These are phyloP conservation scores for Myoxocephalus aenaeus DNA, from an alignment of 2,797 vertebrate genomes.

Conservation along the genomic window DNA sequence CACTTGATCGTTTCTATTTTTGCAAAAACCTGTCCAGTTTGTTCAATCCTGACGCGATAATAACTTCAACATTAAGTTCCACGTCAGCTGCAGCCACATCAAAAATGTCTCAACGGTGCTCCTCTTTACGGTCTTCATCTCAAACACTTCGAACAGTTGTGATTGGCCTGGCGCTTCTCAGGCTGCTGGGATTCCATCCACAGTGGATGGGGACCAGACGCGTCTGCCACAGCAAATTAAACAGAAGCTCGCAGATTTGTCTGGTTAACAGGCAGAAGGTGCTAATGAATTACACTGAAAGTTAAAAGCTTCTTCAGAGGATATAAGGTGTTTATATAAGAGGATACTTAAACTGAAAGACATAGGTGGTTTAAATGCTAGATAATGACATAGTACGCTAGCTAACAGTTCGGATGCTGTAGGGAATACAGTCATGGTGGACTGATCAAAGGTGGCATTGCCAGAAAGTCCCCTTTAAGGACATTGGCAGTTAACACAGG, in stretches of 20 bases:
- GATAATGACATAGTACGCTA: slow-evolving; percentile 39
- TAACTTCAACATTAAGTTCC: neutral
- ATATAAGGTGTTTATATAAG: slow-evolving; percentile 35
- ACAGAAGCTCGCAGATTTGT: neutral
- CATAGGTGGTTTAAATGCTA: slow-evolving; percentile 21
- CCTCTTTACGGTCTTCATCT: neutral
- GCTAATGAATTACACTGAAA: neutral
- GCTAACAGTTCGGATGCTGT: slow-evolving; percentile 47
- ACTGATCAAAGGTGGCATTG: slow-evolving; percentile 81
- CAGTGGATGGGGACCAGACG: neutral
- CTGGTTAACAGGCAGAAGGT: neutral
- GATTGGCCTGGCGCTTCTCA: neutral
- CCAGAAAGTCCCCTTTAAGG: slow-evolving; percentile 75
- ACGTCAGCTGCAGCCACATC: neutral
- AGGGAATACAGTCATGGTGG: slow-evolving; percentile 63
- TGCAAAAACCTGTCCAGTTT: neutral
- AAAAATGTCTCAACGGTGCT: neutral
- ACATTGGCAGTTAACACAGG: slow-evolving; percentile 76
- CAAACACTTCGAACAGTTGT: neutral
- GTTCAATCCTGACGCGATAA: neutral
- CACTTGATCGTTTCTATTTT: neutral
- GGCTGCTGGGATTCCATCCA: neutral
- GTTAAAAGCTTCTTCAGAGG: neutral
- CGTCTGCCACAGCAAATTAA: neutral
- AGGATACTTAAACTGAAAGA: neutral